A percentile compares a stretch with the other conserved stretches of the same genome.
Conservation (phyloP, 2,797 vertebrate genomes). For the Melanotaenia parkinsoni region DNA sequence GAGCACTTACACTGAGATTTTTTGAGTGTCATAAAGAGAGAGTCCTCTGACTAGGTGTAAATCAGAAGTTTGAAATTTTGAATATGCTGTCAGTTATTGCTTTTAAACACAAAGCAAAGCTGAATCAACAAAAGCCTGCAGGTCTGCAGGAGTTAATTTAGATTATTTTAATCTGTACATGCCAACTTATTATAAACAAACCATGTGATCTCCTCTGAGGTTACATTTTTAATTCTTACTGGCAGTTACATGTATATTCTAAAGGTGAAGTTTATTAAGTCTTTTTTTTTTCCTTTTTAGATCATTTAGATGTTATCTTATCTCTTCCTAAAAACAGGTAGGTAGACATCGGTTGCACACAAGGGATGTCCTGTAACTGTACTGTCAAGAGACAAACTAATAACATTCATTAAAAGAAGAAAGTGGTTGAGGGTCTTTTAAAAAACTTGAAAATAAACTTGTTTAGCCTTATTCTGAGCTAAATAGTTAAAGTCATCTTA, state of each 20-base stretch:
- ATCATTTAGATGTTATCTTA: slow-evolving; percentile 22
- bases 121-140: not conserved
- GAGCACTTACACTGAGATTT: not conserved
- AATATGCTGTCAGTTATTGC: not conserved
- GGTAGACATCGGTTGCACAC: not conserved
- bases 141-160: not conserved
- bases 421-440: not conserved
- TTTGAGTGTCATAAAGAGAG: not conserved
- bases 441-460: not conserved
- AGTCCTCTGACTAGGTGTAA: not conserved
- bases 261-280: slow-evolving; percentile 3
- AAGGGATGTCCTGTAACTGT: not conserved
- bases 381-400: not conserved
- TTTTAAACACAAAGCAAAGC: not conserved
- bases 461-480: not conserved
- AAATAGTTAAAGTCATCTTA: not conserved
- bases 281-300: not conserved
- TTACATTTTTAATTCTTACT: slow-evolving; percentile 6
- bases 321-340: slow-evolving; percentile 11
- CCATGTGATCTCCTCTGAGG: not conserved
- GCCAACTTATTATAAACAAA: not conserved
- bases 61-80: not conserved
- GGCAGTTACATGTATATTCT: slow-evolving; percentile 8
- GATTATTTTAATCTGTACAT: not conserved
- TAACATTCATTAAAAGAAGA: slow-evolving; percentile 3